phyloP scores from a whole-genome alignment of 37 sponge, comb jelly and placozoan genomes.

The Tethya wilhelma region DNA sequence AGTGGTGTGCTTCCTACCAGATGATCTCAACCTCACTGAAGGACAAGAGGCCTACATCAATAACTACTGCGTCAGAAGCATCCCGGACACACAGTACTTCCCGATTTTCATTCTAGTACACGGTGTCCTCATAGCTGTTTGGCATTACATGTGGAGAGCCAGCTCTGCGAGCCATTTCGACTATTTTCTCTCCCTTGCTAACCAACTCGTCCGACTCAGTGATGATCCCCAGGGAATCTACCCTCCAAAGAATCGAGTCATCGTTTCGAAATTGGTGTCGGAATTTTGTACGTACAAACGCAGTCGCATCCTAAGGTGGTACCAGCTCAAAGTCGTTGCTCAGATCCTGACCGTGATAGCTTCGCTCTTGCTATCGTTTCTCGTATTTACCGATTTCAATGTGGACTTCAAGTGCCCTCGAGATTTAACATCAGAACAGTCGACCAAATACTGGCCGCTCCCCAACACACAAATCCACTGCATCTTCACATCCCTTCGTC shows the following conservation, averaged over 20 bases:
- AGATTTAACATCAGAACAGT: not conserved
- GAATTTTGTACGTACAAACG: constrained; percentile 27
- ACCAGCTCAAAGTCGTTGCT: constrained; percentile 21
- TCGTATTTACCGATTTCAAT: constrained; percentile 49
- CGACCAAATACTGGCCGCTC: constrained; percentile 41
- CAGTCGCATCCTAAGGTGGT: constrained; percentile 16
- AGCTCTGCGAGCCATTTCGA: constrained; percentile 36
- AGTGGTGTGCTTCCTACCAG: constrained; percentile 44
- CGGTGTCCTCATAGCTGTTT: constrained; percentile 14
- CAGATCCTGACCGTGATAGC: constrained; percentile 28
- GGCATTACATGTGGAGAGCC: constrained; percentile 58
- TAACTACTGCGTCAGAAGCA: constrained; percentile 39
- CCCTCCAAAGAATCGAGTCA: constrained; percentile 19
- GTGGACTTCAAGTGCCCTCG: constrained; percentile 46
- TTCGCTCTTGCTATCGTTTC: constrained; percentile 15
- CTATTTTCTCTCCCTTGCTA: constrained; percentile 45
- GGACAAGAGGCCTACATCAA: constrained; percentile 40
- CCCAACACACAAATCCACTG: constrained; percentile 9
- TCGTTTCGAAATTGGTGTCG: constrained; percentile 6
- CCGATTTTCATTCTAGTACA: constrained; percentile 40
- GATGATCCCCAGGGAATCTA: constrained; percentile 43
- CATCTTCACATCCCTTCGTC: constrained; percentile 41
- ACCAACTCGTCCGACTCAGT: constrained; percentile 21
- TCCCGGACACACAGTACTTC: constrained; percentile 36
- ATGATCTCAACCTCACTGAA: constrained; percentile 11